Conservation (phyloP, 2,113 vertebrate genomes). For the Mesoclemmys tuberculata region DNA sequence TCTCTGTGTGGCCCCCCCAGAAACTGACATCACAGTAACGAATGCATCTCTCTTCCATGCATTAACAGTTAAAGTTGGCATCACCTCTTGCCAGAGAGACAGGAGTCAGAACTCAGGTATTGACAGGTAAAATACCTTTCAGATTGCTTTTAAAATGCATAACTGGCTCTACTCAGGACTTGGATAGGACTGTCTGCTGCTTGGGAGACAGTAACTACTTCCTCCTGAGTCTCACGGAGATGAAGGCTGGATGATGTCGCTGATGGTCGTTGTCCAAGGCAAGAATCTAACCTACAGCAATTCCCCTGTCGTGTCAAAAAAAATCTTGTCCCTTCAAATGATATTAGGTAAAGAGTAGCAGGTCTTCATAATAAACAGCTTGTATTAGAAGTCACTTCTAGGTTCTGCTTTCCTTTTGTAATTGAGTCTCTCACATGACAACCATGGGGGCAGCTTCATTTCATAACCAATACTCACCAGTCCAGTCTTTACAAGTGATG, state of each 20-base stretch:
- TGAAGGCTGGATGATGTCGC: background rate
- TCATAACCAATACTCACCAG: background rate
- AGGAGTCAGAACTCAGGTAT: background rate
- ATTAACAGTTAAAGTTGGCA: background rate
- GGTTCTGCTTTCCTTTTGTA: background rate
- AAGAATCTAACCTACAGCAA: background rate
- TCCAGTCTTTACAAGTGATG: background rate
- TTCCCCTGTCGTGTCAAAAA: background rate
- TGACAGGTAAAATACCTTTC: background rate
- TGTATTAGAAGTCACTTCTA: rapidly evolving
- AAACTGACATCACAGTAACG: too few species aligned
- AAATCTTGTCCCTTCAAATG: background rate
- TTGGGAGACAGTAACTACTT: background rate
- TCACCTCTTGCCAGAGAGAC: background rate
- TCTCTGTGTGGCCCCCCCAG: too few species aligned
- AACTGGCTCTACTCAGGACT: background rate
- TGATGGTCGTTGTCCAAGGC: background rate
- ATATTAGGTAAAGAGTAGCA: background rate
- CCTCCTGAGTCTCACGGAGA: background rate
- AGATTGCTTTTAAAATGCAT: background rate
- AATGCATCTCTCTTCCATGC: background rate
- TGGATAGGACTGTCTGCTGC: background rate
- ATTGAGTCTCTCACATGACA: background rate
- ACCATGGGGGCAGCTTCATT: rapidly evolving
- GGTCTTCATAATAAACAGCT: background rate